Base-by-base conservation (phyloP, 2,797 vertebrate species). In the Erpetoichthys calabaricus region DNA sequence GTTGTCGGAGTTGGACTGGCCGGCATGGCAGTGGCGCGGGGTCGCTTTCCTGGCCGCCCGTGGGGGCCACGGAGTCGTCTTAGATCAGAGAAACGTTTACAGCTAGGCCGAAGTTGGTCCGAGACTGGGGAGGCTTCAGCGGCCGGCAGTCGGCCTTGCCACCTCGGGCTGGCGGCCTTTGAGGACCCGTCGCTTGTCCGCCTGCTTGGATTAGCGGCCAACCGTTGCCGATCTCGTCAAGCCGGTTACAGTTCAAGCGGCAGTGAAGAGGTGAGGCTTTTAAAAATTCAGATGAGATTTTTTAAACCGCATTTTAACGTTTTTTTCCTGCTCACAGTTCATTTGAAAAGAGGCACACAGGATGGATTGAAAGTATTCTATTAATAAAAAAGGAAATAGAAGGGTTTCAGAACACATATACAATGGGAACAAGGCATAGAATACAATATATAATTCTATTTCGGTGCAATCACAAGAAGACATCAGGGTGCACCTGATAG, bases 1-100 rank as follows among this genome's bases (percentile, higher is more conserved):
- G 86, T 86, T 87, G 85, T 88, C 84, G 86, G 79, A 76, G 89
- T 84, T 77, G 74, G 76, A 73, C 79, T 78, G 67, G 77, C 82
- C 68, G 80, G 81, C 65, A 72, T 77, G 67, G 84, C 80, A 60
- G 73, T 82, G 69, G 88, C 89, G 70, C 84, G 89, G 80, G 89
- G 89, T 80, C 89, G 89, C 73, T 92, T 91, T 73, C 91, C 91
- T 56, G 89, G 89, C 73, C 88, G 89, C 78, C 90, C 84, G 62
- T 86, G 84, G 81, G 81, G 81, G 59, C 86, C 84, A 62, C 80
- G 85, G 63, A 89, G 79, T 74, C 89, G 86, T 78, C 76, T 86
- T 77, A 81, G 84, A 55, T 84, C 82, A 47, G 84, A 89, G 76
- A 86, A 84, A 75, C 82, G 86, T 43, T 86, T 81, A 81, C 83